A percentile compares a stretch with the other conserved stretches of the same genome.
Evolutionary conservation across 2,113 vertebrate genomes (phyloP).

Genomic region (Anguilla japonica): DNA sequence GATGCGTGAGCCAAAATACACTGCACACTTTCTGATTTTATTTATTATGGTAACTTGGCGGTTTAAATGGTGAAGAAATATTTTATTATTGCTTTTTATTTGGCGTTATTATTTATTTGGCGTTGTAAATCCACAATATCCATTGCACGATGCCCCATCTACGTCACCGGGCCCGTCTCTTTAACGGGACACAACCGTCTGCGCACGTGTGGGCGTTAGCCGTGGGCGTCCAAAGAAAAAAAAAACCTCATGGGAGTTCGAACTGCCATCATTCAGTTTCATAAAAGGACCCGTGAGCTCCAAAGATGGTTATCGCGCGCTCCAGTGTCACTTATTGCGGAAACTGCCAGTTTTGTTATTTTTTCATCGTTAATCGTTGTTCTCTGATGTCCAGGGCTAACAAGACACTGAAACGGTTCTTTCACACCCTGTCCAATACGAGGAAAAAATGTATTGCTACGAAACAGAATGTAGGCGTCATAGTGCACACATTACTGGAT

Average conservation of each 20-base stretch:
- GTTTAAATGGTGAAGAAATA: not conserved
- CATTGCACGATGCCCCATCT: not conserved
- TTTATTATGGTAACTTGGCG: not conserved
- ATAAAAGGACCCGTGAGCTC: not conserved
- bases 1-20: not conserved
- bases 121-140: not conserved
- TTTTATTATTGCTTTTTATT: not conserved
- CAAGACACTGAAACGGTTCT: too few relatives aligned
- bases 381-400: not conserved
- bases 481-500: not conserved
- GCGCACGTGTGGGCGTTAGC: not conserved
- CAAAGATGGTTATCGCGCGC: not conserved
- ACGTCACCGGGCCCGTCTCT: not conserved
- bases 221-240: not conserved
- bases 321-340: not conserved
- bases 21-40: not conserved
- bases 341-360: not conserved
- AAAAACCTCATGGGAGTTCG: not conserved
- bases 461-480: not conserved
- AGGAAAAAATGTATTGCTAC: too few relatives aligned
- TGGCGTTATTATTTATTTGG: not conserved
- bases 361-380: not conserved
- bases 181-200: not conserved
- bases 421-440: too few relatives aligned
- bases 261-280: not conserved